phyloP scores from a whole-genome alignment of 2,113 vertebrate genomes.

The Cacatua alba region DNA sequence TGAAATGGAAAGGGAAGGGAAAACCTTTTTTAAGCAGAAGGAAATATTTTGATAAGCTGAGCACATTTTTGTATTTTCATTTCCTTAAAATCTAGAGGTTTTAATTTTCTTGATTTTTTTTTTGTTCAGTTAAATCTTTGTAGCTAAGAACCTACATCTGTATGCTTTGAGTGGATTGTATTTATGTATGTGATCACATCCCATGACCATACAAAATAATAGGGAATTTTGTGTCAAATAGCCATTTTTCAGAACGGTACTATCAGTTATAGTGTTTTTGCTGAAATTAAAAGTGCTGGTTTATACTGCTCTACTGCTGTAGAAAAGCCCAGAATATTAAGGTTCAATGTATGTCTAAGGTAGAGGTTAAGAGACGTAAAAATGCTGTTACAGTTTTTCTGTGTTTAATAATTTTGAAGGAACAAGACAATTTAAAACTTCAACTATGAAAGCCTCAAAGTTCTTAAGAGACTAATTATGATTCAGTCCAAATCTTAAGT shows the following conservation, averaged over 20 bases:
- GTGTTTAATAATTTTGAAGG: neutral
- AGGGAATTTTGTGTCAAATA: neutral
- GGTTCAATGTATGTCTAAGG: neutral
- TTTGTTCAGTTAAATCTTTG: fast-evolving
- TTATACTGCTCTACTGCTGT: neutral
- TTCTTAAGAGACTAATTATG: neutral
- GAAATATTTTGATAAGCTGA: neutral
- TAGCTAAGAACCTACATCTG: neutral
- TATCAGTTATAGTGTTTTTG: neutral
- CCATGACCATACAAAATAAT: neutral
- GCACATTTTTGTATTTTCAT: neutral
- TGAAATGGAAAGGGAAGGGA: neutral
- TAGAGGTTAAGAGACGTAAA: neutral
- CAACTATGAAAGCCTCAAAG: neutral
- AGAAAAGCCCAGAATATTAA: neutral
- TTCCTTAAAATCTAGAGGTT: neutral
- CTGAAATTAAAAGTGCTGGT: neutral
- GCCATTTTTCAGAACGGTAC: fast-evolving
- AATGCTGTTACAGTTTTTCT: neutral
- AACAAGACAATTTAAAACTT: neutral
- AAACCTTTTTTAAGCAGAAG: neutral
- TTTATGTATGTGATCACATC: neutral
- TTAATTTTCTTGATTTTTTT: neutral
- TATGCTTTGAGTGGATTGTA: neutral
- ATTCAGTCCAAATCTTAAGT: neutral